Evolutionary conservation across 2,797 vertebrate species (phyloP).

Genomic region (Fistularia commersonii): DNA sequence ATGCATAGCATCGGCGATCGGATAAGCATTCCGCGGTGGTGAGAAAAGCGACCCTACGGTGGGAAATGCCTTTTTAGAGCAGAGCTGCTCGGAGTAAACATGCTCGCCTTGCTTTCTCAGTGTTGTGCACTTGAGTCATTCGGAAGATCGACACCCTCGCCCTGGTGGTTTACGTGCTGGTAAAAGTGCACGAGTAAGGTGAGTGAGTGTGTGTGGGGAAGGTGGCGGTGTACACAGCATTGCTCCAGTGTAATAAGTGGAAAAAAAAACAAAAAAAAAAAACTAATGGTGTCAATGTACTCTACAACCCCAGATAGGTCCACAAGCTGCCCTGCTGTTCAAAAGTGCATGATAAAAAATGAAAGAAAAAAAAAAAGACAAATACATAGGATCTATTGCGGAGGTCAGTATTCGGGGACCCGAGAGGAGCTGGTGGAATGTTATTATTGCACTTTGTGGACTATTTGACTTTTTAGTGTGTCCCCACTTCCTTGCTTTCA

Average conservation of each 20-base stretch:
- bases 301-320: slow-evolving; percentile 20
- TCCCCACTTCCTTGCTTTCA: slow-evolving; percentile 7
- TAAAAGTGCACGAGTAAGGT: too few species aligned
- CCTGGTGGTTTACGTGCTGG: slow-evolving; percentile 8
- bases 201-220: too few species aligned
- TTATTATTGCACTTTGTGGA: slow-evolving; percentile 34
- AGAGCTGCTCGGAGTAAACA: too few species aligned
- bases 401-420: too few species aligned
- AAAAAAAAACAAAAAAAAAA: slow-evolving; percentile 12
- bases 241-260: neutral
- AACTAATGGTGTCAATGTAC: slow-evolving; percentile 1
- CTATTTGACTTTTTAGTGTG: slow-evolving; percentile 6
- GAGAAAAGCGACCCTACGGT: too few species aligned
- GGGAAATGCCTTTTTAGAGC: too few species aligned
- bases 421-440: neutral
- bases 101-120: slow-evolving; percentile 16
- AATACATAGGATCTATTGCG: too few species aligned
- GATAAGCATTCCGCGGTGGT: too few species aligned
- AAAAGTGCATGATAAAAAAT: neutral
- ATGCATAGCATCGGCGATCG: slow-evolving; percentile 25
- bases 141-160: slow-evolving; percentile 15
- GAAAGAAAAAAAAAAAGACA: neutral
- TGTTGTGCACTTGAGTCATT: slow-evolving; percentile 14
- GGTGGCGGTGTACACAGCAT: too few species aligned
- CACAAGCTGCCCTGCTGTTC: neutral